Evolutionary conservation across 2,888 invertebrate species (phyloP).

Genomic region (Oxyscelio sp.): DNA sequence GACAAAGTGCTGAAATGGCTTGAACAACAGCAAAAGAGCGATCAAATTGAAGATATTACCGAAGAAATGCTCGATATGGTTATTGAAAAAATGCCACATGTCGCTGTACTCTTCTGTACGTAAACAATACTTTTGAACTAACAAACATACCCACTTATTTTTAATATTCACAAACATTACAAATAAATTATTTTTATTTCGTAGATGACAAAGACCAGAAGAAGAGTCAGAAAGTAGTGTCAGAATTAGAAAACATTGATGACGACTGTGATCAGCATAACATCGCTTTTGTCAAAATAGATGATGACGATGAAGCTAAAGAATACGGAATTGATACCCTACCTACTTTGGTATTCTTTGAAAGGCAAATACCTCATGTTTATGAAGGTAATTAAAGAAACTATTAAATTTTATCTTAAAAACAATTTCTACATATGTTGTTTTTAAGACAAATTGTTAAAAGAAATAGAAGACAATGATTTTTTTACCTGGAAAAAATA

Average conservation of each 20-base stretch:
- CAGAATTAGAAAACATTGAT: conserved; percentile 96
- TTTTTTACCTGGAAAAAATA: too few species aligned
- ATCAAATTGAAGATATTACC: conserved; percentile 98
- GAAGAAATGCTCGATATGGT: conserved; percentile 98
- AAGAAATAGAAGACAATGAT: too few species aligned
- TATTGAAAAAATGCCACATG: conserved; percentile 95
- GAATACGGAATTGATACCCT: conserved; percentile 96
- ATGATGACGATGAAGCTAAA: conserved; percentile 95
- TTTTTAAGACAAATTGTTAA: too few species aligned
- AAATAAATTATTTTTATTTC: conserved; percentile 82
- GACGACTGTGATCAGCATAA: conserved; percentile 97
- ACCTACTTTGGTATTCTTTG: conserved; percentile 94
- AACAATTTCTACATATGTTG: too few species aligned
- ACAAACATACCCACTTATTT: too few species aligned
- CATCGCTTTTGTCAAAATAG: conserved; percentile 97
- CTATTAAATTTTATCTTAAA: too few species aligned
- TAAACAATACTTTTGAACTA: too few species aligned
- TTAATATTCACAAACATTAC: too few species aligned
- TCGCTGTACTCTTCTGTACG: conserved; percentile 97
- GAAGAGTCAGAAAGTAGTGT: conserved; percentile 95
- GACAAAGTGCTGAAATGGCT: conserved; percentile 96
- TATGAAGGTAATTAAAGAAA: conserved; percentile 91
- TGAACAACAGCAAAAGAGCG: conserved; percentile 94
- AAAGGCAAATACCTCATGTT: conserved; percentile 90
- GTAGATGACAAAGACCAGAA: conserved; percentile 97